phyloP scores from a whole-genome alignment of 2,797 vertebrate species.

The Poeciliopsis paucimaculata region DNA sequence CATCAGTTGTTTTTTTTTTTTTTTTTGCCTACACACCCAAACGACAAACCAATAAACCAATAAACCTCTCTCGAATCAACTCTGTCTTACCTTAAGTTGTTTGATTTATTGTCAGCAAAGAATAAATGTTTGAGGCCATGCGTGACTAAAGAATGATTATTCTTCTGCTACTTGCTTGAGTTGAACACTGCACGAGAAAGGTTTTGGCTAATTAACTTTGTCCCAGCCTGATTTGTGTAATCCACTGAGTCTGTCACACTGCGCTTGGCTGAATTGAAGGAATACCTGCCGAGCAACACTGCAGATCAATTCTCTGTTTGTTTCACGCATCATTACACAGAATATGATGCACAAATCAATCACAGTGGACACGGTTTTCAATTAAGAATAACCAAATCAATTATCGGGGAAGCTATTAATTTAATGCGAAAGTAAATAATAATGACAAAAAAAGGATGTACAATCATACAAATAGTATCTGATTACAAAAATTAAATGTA shows the following conservation, averaged over 20 bases:
- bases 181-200: not conserved
- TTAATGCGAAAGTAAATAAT: slow-evolving; percentile 10
- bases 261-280: slow-evolving; percentile 31
- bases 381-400: slow-evolving; percentile 45
- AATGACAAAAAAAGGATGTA: slow-evolving; percentile 7
- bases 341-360: slow-evolving; percentile 52
- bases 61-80: slow-evolving; percentile 9
- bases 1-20: not conserved
- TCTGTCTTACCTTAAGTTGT: not conserved
- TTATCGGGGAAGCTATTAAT: slow-evolving; percentile 21
- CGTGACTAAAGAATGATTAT: not conserved
- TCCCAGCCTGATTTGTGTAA: slow-evolving; percentile 28
- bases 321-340: slow-evolving; percentile 60
- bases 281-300: slow-evolving; percentile 44
- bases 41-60: slow-evolving; percentile 16
- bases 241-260: slow-evolving; percentile 13
- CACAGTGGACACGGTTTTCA: slow-evolving; percentile 44
- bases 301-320: slow-evolving; percentile 58
- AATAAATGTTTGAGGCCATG: not conserved
- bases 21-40: not conserved
- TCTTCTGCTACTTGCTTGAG: not conserved
- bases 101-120: slow-evolving; percentile 2
- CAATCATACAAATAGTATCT: not conserved
- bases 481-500: slow-evolving; percentile 38
- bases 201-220: not conserved